Base-by-base conservation (phyloP, 53 echinoderm and acorn worm genomes). In the Apostichopus leukothele region DNA sequence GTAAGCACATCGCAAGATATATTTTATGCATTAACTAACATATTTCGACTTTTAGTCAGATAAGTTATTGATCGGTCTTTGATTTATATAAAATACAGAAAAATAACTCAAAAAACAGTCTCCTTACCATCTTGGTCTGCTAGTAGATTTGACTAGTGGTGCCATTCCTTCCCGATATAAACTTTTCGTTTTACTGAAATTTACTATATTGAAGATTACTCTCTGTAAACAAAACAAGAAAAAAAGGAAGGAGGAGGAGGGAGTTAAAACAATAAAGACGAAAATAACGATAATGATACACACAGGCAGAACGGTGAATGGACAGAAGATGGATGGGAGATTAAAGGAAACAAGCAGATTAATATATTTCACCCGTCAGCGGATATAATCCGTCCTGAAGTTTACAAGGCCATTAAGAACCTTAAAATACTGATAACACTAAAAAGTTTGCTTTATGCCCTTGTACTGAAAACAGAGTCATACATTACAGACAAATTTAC, bases 151-250 rank as follows among this genome's bases (percentile, higher is more conserved):
- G 14, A 98, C 98, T 18, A 98, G 63, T 11, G 98, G 98, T 75
- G 98, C 89, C 98, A 98, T 98, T 7, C 98, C 98, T 68, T 98
- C 98, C 9, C 98, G 92, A 83, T 98, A 95, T 61, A 98, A 71
- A 87, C 98, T 98, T 89, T 98, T 98, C 21, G 98, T 98, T 80
- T 98, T 98, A 75, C 98, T 98, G 92, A 98, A 98, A 90, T 98
- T 98, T 10, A 98, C 98, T 16, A 98, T 94, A 84, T 98, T 98
- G 90, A 98, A 98, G 81, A 98, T 98, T 22, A 98, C 95, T 88
- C 98, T 93, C 98, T 98, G 91, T 3, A 86, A 66, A 51, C 80
- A 67, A 86, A 84, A 21, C 78, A 75, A 76, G 18, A 68, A 67
- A 63, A n/a, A 26, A 21, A 76, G 20, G 26, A 25, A 9, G 76